Percentiles rank a stretch among this genome's conserved stretches.
Evolutionary conservation across 2,797 vertebrate species (phyloP).

Genomic region (Dryobates pubescens): DNA sequence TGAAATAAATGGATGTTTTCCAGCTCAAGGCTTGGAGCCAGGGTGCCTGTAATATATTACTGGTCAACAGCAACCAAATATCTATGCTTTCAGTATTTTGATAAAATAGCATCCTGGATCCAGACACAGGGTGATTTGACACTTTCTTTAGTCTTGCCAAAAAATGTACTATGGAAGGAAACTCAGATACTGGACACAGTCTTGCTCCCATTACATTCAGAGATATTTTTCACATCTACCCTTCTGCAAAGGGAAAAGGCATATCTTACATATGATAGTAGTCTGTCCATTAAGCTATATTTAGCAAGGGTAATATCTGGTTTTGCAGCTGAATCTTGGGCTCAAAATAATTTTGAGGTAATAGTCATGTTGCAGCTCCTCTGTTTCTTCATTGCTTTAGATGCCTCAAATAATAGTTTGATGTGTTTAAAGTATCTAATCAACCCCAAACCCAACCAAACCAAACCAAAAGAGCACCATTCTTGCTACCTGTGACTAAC

Average conservation of each 20-base stretch:
- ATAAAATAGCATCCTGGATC: not conserved
- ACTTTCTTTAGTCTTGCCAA: not conserved
- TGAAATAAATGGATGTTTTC: not conserved
- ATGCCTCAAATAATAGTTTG: not conserved
- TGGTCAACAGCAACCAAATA: not conserved
- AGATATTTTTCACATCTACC: not conserved
- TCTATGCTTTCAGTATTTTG: not conserved
- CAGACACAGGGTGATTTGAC: accelerated
- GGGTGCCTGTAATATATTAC: not conserved
- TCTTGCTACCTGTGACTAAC: not conserved
- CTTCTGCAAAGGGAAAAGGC: not conserved
- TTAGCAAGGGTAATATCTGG: not conserved
- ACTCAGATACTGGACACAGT: not conserved
- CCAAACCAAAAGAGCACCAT: not conserved
- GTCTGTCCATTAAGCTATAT: not conserved
- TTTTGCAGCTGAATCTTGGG: not conserved
- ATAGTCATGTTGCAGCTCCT: not conserved
- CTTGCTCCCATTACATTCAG: not conserved
- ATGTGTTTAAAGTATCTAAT: not conserved
- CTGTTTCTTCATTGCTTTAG: not conserved
- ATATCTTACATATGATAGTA: not conserved
- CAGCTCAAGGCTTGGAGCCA: not conserved
- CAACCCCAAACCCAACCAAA: accelerated
- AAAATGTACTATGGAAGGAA: not conserved
- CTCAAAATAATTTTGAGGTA: not conserved